Evolutionary conservation across 2,113 vertebrate species (phyloP), one percentile per base, ranked within the genome.

Genomic region (Lota lota): DNA sequence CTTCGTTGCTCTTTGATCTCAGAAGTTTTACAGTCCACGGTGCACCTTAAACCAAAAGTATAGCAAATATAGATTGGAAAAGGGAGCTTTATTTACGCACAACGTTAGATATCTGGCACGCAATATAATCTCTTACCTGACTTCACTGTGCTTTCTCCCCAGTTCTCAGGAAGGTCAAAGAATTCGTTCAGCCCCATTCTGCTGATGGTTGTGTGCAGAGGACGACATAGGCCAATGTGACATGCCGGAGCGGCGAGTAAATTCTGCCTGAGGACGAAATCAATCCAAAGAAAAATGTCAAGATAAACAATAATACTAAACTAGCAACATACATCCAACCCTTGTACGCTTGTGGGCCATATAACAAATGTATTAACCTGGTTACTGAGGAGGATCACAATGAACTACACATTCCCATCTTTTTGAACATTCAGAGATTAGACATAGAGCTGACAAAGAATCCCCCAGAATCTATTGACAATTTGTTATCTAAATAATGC

Each of bases 1-100:
- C 97, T 89, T 97, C 95, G 28, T 92, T 98, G 74, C 95, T 97
- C 88, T 99, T 99, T 36, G 90, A 86, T 80, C 97, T 92, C 47
- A 99, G 88, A 11, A 94, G 96, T 76, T 93, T 94, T 72, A 92
- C 89, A 1, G 94, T 93, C 97, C 97, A 99, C 0, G 95, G 88
- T 77, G 95, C 95, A 54, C 95, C 97, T 99, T 47, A 47, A 47
- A 47, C 40, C 6, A 47, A 47, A 47, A 79, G 11, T 4, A 80
- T 5, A 19, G 28, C 71, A 5, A 62, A 56, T 11, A 21, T 18
- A 33, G 50, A 58, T 16, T 61, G 16, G 16, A 33, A 63, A 16
- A 33, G 12, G 12, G 51, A 14, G 51, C 51, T 53, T 53, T 53
- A 17, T 17, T 53, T 17, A 14, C 51, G 3, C 51, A 53, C 51